Evolutionary conservation across 2,113 vertebrate species (phyloP).

Genomic region (Xenopus laevis): DNA sequence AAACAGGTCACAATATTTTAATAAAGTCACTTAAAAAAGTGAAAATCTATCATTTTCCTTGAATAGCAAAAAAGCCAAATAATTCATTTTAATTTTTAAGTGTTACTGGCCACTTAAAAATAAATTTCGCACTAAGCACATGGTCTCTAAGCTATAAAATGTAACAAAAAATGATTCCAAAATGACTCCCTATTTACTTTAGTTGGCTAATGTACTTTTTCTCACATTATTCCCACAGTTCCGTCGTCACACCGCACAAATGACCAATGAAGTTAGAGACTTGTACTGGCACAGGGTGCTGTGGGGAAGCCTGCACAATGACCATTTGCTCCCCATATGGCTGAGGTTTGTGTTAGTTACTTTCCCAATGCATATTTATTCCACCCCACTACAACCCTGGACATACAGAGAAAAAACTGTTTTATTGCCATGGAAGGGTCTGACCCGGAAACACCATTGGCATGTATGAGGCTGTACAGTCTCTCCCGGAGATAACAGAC

Average conservation of each 20-base stretch:
- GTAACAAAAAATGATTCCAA: neutral
- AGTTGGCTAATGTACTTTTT: slow-evolving; percentile 8
- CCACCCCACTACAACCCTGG: slow-evolving; percentile 20
- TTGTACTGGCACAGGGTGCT: neutral
- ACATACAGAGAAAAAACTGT: neutral
- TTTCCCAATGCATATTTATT: neutral
- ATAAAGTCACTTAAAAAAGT: too few relatives aligned
- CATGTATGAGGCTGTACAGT: slow-evolving; percentile 47
- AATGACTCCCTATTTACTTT: slow-evolving; percentile 34
- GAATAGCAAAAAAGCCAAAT: too few relatives aligned
- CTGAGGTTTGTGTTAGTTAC: neutral
- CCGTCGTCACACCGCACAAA: slow-evolving; percentile 24
- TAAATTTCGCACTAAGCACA: too few relatives aligned
- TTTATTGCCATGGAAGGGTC: slow-evolving; percentile 54
- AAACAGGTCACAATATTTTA: too few relatives aligned
- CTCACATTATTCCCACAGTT: slow-evolving; percentile 51
- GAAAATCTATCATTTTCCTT: too few relatives aligned
- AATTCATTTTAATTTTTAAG: too few relatives aligned
- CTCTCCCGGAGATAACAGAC: slow-evolving; percentile 51
- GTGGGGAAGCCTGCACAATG: slow-evolving; percentile 55
- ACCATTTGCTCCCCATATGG: slow-evolving; percentile 17
- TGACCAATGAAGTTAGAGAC: slow-evolving; percentile 21
- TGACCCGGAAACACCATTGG: slow-evolving; percentile 63
- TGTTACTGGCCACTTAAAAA: too few relatives aligned
- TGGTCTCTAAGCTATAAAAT: neutral